Percentiles rank a stretch among this genome's conserved stretches.
phyloP scores from a whole-genome alignment of 2,113 vertebrate species.

The Mugil cephalus region DNA sequence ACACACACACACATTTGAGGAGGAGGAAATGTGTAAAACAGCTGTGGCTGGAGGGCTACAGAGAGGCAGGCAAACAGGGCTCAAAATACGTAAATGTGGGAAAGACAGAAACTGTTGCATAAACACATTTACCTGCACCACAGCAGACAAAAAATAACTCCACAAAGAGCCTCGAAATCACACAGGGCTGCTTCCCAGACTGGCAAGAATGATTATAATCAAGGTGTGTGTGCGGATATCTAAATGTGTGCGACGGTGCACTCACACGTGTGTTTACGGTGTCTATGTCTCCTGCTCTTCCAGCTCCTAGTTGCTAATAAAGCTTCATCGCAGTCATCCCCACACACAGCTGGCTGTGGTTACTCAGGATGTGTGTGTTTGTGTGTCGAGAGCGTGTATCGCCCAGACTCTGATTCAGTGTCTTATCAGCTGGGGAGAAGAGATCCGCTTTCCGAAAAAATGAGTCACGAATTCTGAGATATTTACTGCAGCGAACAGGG shows the following conservation, averaged over 20 bases:
- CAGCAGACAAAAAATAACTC: slow-evolving; percentile 20
- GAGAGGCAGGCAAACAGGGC: slow-evolving; percentile 37
- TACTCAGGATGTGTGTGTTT: slow-evolving; percentile 45
- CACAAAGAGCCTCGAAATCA: slow-evolving; percentile 16
- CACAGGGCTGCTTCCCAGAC: background rate
- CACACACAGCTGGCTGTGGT: slow-evolving; percentile 69
- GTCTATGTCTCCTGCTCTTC: slow-evolving; percentile 38
- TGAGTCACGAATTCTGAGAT: slow-evolving; percentile 65
- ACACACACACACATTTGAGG: slow-evolving; percentile 52
- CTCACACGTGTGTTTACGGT: slow-evolving; percentile 35
- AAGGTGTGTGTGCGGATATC: background rate
- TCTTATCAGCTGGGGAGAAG: slow-evolving; percentile 66
- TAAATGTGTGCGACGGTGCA: slow-evolving; percentile 8
- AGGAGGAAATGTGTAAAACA: slow-evolving; percentile 79
- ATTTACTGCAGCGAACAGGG: slow-evolving; percentile 14
- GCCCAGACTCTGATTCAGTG: slow-evolving; percentile 39
- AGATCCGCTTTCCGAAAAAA: slow-evolving; percentile 60
- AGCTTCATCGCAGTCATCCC: slow-evolving; percentile 46
- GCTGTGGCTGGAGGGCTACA: slow-evolving; percentile 67
- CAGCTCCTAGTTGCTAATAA: slow-evolving; percentile 47
- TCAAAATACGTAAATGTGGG: slow-evolving; percentile 53
- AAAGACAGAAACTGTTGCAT: slow-evolving; percentile 31
- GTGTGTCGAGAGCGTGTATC: slow-evolving; percentile 16
- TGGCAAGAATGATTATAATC: slow-evolving; percentile 38
- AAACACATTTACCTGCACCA: slow-evolving; percentile 28